Percentiles rank a stretch among this genome's conserved stretches.
phyloP scores from a whole-genome alignment of 2,113 vertebrate species.

The Apodemus speciosus region DNA sequence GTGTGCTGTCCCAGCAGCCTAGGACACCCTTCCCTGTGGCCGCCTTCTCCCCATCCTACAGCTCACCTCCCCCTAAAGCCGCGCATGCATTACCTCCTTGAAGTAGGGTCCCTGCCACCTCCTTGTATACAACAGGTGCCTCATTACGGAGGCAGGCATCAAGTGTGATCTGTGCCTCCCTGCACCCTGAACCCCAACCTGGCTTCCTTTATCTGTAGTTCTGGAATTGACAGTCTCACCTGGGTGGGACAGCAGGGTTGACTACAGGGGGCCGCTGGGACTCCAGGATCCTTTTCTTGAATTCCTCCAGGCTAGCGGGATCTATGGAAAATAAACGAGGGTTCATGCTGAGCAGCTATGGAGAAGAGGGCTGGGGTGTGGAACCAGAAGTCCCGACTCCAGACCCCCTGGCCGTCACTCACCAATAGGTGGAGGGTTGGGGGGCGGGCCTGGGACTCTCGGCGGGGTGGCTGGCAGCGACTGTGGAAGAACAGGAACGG shows the following conservation, averaged over 20 bases:
- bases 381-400: rapidly evolving
- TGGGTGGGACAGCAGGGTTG: background rate
- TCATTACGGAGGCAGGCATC: background rate
- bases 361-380: background rate
- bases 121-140: background rate
- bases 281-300: constrained; percentile 69
- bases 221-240: constrained; percentile 33
- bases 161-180: background rate
- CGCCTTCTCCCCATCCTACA: background rate
- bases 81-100: background rate
- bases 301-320: constrained; percentile 59
- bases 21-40: background rate
- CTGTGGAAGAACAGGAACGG: constrained; percentile 20
- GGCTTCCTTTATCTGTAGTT: background rate
- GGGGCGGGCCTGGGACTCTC: background rate
- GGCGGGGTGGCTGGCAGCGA: background rate
- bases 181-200: too few species aligned
- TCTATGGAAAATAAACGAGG: constrained; percentile 26
- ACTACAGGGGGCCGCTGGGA: background rate
- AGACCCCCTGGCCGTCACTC: constrained; percentile 45
- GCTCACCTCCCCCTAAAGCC: background rate
- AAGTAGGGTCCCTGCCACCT: background rate
- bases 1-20: too few species aligned
- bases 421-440: constrained; percentile 48
- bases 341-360: background rate